Conservation (phyloP, 2,113 vertebrate genomes). For the Xenus cinereus region DNA sequence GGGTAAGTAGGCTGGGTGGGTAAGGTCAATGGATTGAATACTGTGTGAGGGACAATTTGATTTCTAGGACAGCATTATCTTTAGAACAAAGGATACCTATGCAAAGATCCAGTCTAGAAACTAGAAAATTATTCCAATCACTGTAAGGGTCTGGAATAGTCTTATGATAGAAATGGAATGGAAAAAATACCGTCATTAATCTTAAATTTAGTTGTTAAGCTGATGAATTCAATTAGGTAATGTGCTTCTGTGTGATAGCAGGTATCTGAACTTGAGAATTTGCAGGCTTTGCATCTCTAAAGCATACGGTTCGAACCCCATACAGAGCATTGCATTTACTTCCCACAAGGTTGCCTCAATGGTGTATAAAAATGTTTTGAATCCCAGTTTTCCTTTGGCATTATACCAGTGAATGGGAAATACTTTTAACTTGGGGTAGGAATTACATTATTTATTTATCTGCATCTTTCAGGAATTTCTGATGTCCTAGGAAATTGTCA, state of each 20-base stretch:
- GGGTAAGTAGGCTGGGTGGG: background rate
- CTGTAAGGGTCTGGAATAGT: background rate
- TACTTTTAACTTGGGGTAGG: background rate
- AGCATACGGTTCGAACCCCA: background rate
- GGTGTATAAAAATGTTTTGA: background rate
- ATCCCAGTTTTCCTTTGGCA: background rate
- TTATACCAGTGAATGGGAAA: background rate
- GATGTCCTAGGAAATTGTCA: background rate
- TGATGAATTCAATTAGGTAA: background rate
- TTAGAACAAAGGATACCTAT: background rate
- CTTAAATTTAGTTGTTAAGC: background rate
- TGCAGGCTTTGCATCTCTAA: background rate
- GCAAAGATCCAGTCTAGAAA: background rate
- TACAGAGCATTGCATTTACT: background rate
- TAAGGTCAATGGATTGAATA: background rate
- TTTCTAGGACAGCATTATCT: background rate
- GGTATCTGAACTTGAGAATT: background rate
- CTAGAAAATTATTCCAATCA: background rate
- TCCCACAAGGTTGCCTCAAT: background rate
- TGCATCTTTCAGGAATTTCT: background rate
- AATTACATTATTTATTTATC: background rate
- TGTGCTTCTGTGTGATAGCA: background rate
- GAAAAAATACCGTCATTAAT: background rate
- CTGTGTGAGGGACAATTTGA: rapidly evolving
- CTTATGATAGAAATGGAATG: background rate